Base-by-base conservation (phyloP, 1,140 invertebrate species). In the Amyelois transitella region DNA sequence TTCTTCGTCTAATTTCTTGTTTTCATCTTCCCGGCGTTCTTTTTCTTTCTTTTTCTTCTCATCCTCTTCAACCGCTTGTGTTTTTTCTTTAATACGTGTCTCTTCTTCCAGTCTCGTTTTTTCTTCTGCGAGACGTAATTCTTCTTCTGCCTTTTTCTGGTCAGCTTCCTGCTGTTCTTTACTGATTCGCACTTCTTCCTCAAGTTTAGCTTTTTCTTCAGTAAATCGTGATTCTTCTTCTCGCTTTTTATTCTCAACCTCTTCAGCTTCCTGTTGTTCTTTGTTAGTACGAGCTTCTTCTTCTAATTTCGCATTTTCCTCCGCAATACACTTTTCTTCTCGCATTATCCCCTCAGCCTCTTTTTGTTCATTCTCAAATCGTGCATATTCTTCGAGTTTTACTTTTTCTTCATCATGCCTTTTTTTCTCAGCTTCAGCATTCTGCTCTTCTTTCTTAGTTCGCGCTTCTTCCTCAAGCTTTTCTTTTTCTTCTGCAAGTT, bases 81-180 rank as follows among this genome's bases (percentile, higher is more conserved):
- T 21, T 53, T 54, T 21, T 60, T 14, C 24, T 56, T 58, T 54
- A 57, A 73, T 60, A 43, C 75, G 52, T 50, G 43, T 51, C 51
- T 68, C 68, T 53, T 70, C 38, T 43, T 49, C 51, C 22, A 52
- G 56, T 66, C 68, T 49, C 53, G 25, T 21, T 50, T 66, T 38
- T 22, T 63, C 51, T 53, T 58, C 48, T 17, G 43, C 19, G n/a
- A 43, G 32, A 6, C 12, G 32, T 18, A 38, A 8, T 38, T 62
- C 49, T 49, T 58, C 47, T 60, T 63, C 51, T 58, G 25, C 28
- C 55, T 58, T 43, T 28, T 18, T 25, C 51, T 43, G 43, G 58
- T 49, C 17, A 25, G 0, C 45, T 21, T 58, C 21, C 18, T 57
- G 49, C 49, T 67, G 59, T 59, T 57, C 45, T 18, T 59, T 69